Evolutionary conservation across 2,113 vertebrate species (phyloP).

Genomic region (Sinocyclocheilus anophthalmus): DNA sequence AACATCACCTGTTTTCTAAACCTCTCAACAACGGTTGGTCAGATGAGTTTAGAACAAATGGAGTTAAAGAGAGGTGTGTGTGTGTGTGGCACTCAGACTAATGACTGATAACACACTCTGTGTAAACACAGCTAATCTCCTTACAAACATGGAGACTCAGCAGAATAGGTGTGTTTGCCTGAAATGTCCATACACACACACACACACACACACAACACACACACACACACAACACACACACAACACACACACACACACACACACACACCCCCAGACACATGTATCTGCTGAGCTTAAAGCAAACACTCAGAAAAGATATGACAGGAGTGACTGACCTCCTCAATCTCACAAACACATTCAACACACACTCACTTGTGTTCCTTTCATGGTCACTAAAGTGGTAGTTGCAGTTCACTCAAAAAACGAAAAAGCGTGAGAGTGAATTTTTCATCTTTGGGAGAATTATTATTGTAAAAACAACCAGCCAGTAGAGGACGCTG

Average conservation of each 20-base stretch:
- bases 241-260: neutral
- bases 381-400: neutral
- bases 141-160: conserved; percentile 24
- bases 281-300: neutral
- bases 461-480: neutral
- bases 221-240: neutral
- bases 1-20: neutral
- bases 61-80: conserved; percentile 11
- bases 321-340: conserved; percentile 23
- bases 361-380: neutral
- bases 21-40: conserved; percentile 13
- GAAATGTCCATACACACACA: conserved; percentile 1
- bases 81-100: neutral
- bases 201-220: neutral
- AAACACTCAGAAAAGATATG: conserved; percentile 34
- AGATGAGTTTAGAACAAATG: conserved; percentile 4
- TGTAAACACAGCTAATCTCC: conserved; percentile 21
- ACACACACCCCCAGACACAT: conserved; percentile 6
- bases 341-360: neutral
- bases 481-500: neutral
- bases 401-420: neutral
- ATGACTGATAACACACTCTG: conserved; percentile 4
- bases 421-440: neutral
- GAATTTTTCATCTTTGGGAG: neutral
- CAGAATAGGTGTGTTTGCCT: conserved; percentile 32